These are phyloP conservation scores for Cheiracanthium punctorium DNA, from an alignment of 2,888 invertebrate species.

Conservation along the genomic window DNA sequence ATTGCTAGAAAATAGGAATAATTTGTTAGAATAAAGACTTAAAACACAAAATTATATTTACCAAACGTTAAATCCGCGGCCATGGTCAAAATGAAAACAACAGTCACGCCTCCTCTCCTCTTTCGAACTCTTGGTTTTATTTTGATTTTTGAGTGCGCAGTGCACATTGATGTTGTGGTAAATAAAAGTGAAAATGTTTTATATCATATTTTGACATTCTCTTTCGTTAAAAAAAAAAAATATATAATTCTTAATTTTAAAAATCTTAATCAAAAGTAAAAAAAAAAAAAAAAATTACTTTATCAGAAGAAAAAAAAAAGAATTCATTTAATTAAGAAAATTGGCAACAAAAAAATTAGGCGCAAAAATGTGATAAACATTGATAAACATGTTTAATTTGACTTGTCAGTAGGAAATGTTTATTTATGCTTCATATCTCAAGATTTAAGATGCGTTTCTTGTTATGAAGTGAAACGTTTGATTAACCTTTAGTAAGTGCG, in stretches of 20 bases:
- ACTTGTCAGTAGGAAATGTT: background rate
- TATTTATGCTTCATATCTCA: background rate
- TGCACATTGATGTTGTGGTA: no score
- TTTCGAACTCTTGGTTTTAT: background rate
- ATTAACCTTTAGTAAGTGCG: background rate
- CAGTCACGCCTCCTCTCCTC: conserved; percentile 60
- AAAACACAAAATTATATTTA: conserved; percentile 23
- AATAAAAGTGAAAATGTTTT: no score
- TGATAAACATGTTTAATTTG: conserved; percentile 36
- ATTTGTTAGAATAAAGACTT: no score
- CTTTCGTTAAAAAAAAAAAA: no score
- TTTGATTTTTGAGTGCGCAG: background rate
- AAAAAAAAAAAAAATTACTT: no score
- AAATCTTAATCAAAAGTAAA: no score
- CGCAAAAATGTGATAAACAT: conserved; percentile 40
- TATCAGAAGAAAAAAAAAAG: no score
- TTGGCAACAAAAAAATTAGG: conserved; percentile 41
- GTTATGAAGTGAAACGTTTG: background rate
- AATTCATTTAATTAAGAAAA: no score
- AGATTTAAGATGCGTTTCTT: background rate
- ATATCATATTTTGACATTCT: no score
- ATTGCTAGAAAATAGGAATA: no score
- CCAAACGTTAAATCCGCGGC: conserved; percentile 62
- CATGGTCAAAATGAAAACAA: conserved; percentile 48
- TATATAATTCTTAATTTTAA: no score